Evolutionary conservation across 2,113 vertebrate species (phyloP).

Genomic region (Notothenia coriiceps): DNA sequence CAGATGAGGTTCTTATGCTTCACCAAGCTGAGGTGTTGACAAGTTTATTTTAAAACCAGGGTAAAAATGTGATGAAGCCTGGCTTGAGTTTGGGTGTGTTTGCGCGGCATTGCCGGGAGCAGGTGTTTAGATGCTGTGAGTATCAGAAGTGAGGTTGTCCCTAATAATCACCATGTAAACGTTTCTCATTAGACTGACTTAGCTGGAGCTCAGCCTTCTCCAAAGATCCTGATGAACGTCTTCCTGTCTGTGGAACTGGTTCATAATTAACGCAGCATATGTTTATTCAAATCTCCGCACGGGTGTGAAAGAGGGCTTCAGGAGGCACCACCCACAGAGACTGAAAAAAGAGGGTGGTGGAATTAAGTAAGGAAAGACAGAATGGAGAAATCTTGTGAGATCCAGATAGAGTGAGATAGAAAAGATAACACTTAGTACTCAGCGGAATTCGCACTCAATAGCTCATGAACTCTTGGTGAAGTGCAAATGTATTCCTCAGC

Average conservation of each 20-base stretch:
- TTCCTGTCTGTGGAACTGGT: constrained; percentile 66
- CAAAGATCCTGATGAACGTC: constrained; percentile 50
- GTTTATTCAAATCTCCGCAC: constrained; percentile 81
- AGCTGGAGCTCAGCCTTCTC: constrained; percentile 53
- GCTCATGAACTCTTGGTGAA: constrained; percentile 79
- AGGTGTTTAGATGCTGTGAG: constrained; percentile 52
- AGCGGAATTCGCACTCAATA: constrained; percentile 81
- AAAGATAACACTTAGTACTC: constrained; percentile 78
- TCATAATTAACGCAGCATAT: constrained; percentile 86
- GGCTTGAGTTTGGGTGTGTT: constrained; percentile 14
- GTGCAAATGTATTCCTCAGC: constrained; percentile 87
- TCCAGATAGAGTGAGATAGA: constrained; percentile 54
- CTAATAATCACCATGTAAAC: constrained; percentile 65
- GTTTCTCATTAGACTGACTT: constrained; percentile 69
- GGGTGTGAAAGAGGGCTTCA: constrained; percentile 81
- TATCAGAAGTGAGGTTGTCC: constrained; percentile 40
- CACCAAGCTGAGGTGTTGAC: constrained; percentile 12
- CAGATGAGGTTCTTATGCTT: background rate
- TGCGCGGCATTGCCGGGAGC: constrained; percentile 20
- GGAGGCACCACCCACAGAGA: constrained; percentile 78
- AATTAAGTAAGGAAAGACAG: constrained; percentile 67
- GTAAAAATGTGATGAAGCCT: constrained; percentile 40
- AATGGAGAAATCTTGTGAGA: constrained; percentile 54
- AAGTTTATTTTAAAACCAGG: constrained; percentile 8
- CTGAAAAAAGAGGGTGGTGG: constrained; percentile 78